Evolutionary conservation across 2,888 invertebrate species (phyloP), one percentile per base, ranked within the genome.

Genomic region (Brachypalpus laphriformis): DNA sequence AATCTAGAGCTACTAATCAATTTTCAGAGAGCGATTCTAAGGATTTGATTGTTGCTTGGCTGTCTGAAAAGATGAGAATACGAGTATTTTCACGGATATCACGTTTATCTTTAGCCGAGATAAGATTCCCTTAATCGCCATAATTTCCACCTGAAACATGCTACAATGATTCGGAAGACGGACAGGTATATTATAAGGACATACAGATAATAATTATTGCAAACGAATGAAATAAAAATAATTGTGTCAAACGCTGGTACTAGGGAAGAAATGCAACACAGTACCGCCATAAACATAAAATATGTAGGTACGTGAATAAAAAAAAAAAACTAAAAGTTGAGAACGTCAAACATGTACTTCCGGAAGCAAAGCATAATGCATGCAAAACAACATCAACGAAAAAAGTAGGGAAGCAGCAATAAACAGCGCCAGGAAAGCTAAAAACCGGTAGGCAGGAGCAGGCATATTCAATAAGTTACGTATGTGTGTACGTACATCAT

Each of bases 261-360:
- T 5, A 7, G 42, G 16, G 7, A 42, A 8, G 16, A 42, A 42
- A 40, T 34, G 5, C n/a, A 14, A n/a, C 3, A n/a, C 14, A n/a
- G n/a, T 14, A 1, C n/a, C 25, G 25, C 3, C 28, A n/a, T 8
- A 2, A 28, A 4, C 28, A 14, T 4, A 9, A 51, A 14, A 16
- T 51, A 49, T 18, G 20, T 20, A 14, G 4, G n/a, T n/a, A 11
- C 5, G 14, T 3, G 14, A 11, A 2, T 20, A 47, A 3, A n/a
- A 54, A 6, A 31, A 14, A 40, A 20, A 22, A 42, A 42, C 7
- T 28, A 18, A 22, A 49, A 14, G n/a, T n/a, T 25, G 40, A 40
- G 34, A 54, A 37, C 51, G 25, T 6, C 66, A 51, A 66, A 66
- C 51, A 66, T 37, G 51, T 66, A 22, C 37, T 16, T 25, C 28